A percentile compares a stretch with the other conserved stretches of the same genome.
Conservation (phyloP, 2,888 invertebrate genomes). For the Phasia obesa region DNA sequence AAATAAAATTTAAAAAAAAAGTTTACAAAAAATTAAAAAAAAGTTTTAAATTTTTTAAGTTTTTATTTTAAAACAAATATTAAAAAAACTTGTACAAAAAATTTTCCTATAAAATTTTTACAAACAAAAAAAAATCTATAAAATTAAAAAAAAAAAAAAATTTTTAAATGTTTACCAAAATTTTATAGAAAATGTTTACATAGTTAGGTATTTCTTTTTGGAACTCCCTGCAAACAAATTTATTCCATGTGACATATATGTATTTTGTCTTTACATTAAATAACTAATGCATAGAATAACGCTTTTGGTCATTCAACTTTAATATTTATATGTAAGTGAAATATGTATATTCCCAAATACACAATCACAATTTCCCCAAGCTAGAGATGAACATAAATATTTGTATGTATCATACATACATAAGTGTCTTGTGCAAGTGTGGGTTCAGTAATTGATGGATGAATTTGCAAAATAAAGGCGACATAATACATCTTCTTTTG, state of each 20-base stretch:
- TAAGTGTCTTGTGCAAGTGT: background rate
- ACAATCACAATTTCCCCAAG: background rate
- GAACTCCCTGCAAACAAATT: background rate
- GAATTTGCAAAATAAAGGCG: conserved; percentile 42
- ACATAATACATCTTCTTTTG: conserved; percentile 42
- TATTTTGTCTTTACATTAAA: background rate
- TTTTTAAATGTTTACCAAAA: too few species aligned
- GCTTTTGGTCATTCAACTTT: conserved; percentile 32
- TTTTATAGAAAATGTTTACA: too few species aligned
- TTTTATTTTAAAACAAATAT: too few species aligned
- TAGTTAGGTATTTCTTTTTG: background rate
- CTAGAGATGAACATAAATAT: background rate
- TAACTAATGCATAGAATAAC: background rate
- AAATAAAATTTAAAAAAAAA: too few species aligned
- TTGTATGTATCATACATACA: background rate
- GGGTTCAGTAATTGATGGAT: conserved; percentile 60
- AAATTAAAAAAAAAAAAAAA: too few species aligned
- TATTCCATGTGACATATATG: background rate
- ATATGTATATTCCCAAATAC: background rate
- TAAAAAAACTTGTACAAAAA: too few species aligned
- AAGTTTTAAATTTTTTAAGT: too few species aligned
- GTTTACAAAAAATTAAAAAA: too few species aligned
- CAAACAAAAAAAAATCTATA: too few species aligned
- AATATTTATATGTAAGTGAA: conserved; percentile 2
- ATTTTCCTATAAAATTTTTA: too few species aligned